Evolutionary conservation across 2,888 invertebrate genomes (phyloP).

Genomic region (Aporophyla lueneburgensis): DNA sequence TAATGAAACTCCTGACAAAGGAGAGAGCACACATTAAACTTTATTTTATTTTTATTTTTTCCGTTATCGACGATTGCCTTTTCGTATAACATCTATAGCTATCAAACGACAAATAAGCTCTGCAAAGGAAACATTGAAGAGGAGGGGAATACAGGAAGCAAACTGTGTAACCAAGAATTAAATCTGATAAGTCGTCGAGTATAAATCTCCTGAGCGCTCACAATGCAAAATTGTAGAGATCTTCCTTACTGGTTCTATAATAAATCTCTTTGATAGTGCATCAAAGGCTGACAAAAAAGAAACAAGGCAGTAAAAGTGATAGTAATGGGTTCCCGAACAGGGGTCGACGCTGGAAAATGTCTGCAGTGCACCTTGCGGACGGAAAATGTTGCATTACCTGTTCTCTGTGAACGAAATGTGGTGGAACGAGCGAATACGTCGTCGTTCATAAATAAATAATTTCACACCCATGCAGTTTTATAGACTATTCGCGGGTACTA

Average conservation of each 20-base stretch:
- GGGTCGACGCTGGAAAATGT: conserved; percentile 55
- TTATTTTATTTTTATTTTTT: conserved; percentile 15
- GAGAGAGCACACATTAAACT: conserved; percentile 1
- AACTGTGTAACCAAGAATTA: conserved; percentile 59
- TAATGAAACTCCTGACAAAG: conserved; percentile 22
- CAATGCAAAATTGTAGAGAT: conserved; percentile 59
- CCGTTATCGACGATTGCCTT: not conserved
- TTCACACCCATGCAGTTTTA: conserved; percentile 51
- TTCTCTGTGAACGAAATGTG: conserved; percentile 48
- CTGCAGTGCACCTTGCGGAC: conserved; percentile 41
- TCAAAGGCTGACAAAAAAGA: conserved; percentile 60
- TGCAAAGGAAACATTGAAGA: conserved; percentile 46
- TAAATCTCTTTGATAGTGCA: conserved; percentile 66
- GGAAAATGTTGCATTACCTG: conserved; percentile 58
- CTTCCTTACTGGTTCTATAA: conserved; percentile 45
- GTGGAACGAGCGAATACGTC: conserved; percentile 48
- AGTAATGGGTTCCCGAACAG: conserved; percentile 67
- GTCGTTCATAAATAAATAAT: conserved; percentile 68
- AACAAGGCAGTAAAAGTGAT: conserved; percentile 63
- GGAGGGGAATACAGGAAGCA: conserved; percentile 46
- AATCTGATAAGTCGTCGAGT: conserved; percentile 63
- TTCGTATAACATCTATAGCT: conserved; percentile 18
- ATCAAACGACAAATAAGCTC: conserved; percentile 22
- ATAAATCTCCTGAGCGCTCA: conserved; percentile 58
- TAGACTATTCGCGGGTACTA: conserved; percentile 40